Evolutionary conservation across 2,888 invertebrate genomes (phyloP).

Genomic region (Caenorhabditis sp.): DNA sequence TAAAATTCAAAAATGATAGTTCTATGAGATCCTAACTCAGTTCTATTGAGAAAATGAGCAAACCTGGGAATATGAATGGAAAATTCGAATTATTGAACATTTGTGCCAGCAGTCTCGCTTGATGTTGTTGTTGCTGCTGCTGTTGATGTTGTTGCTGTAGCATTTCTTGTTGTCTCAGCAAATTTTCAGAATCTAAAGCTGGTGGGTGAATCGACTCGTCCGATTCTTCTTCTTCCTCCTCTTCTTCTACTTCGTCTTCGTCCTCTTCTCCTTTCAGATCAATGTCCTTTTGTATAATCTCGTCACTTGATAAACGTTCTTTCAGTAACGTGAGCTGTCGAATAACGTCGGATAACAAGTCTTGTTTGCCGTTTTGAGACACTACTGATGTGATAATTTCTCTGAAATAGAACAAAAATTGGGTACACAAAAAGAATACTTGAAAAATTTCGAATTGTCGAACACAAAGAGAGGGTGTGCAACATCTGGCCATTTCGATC

Average conservation of each 20-base stretch:
- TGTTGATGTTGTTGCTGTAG: constrained; percentile 51
- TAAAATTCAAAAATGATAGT: no score
- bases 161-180: constrained; percentile 53
- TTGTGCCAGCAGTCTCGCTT: constrained; percentile 37
- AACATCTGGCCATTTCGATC: no score
- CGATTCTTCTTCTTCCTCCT: constrained; percentile 38
- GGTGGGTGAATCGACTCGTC: constrained; percentile 28
- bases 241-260: constrained; percentile 50
- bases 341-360: constrained; percentile 60
- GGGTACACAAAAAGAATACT: no score
- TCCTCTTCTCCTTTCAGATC: constrained; percentile 50
- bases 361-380: constrained; percentile 53
- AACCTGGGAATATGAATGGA: constrained; percentile 53
- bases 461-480: no score
- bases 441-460: no score
- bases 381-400: constrained; percentile 59
- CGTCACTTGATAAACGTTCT: constrained; percentile 20
- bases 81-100: constrained; percentile 32
- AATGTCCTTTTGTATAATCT: constrained; percentile 11
- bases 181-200: constrained; percentile 32
- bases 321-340: constrained; percentile 52
- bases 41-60: not conserved
- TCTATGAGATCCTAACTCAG: constrained; percentile 12
- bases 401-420: no score
- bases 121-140: constrained; percentile 47